Percentiles rank a stretch among this genome's conserved stretches.
These are phyloP conservation scores for Pocota personata DNA, from an alignment of 2,888 invertebrate species.

Conservation along the genomic window DNA sequence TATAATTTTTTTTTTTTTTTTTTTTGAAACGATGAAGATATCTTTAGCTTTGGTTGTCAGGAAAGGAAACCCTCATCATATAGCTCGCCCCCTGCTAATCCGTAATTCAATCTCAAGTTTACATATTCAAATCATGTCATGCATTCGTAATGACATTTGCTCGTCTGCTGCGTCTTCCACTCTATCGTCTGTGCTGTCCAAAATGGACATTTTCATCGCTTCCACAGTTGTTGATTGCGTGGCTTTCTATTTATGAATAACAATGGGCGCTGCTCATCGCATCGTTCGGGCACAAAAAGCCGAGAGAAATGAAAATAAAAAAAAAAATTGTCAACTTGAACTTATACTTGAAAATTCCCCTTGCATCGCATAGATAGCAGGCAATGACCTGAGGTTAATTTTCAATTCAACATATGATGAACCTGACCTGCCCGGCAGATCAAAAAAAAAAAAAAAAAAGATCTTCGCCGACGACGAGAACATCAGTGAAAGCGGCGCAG, in stretches of 20 bases:
- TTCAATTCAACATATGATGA: constrained; percentile 53
- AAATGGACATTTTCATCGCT: constrained; percentile 37
- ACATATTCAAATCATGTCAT: constrained; percentile 68
- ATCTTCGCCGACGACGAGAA: neutral
- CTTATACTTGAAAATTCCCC: constrained; percentile 51
- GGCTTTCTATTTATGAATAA: constrained; percentile 62
- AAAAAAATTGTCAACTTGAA: constrained; percentile 62
- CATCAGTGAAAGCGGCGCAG: constrained; percentile 59
- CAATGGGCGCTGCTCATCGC: constrained; percentile 27
- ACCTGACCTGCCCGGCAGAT: constrained; percentile 63
- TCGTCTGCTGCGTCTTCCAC: constrained; percentile 4
- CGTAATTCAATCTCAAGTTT: constrained; percentile 67
- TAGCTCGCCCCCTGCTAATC: constrained; percentile 48
- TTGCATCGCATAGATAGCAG: constrained; percentile 24
- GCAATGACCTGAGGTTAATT: constrained; percentile 68
- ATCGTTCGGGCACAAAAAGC: neutral
- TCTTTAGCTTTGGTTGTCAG: constrained; percentile 42
- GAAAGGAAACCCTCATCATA: constrained; percentile 62
- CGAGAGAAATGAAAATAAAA: neutral
- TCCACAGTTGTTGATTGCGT: neutral
- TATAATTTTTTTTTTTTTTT: constrained; percentile 13
- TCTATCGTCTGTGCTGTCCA: neutral
- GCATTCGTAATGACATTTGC: constrained; percentile 65
- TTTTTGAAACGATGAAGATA: constrained; percentile 49
- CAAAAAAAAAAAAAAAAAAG: constrained; percentile 30